Evolutionary conservation across 2,113 vertebrate species (phyloP), one percentile per base, ranked within the genome.

Genomic region (Rana temporaria): DNA sequence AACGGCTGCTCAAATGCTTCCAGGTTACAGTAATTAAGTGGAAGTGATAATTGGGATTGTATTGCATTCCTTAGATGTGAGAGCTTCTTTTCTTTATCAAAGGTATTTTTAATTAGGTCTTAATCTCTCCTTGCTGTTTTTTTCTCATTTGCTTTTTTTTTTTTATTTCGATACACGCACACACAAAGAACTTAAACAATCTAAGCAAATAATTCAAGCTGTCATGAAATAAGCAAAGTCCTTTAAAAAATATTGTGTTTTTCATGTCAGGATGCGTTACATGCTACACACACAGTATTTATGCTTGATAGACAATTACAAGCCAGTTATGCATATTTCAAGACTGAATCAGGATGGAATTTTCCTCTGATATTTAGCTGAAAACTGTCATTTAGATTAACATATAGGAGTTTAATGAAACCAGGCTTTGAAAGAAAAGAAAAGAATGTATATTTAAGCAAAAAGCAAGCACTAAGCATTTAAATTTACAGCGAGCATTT

Each of bases 1-100:
- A 82, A 26, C 38, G 38, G 63, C 84, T 87, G 85, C 85, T 75
- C 88, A 85, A 85, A 88, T 84, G 85, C 84, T 87, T 26, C 57
- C 78, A 84, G 85, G 63, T 90, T 87, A 87, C 87, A 88, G 88
- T 88, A 89, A 90, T 90, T 88, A 87, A 85, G 85, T 87, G 82
- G 81, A 86, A 85, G 72, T 75, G 67, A 84, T 84, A 87, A 87
- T 85, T 86, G 84, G 62, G 84, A 85, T 87, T 89, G 85, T 90
- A 72, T 81, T 84, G 72, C 6, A 0, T 69, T 84, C 59, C 72
- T 86, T 84, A 70, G 82, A 64, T 79, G 67, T 65, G 48, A 81
- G 68, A 72, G 63, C 55, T 59, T 86, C 87, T 88, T 88, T 63
- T 22, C 86, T 86, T 82, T 86, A 77, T 85, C 84, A 86, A 82